Conservation (phyloP, 2,797 vertebrate genomes). For the Oophaga sylvatica region DNA sequence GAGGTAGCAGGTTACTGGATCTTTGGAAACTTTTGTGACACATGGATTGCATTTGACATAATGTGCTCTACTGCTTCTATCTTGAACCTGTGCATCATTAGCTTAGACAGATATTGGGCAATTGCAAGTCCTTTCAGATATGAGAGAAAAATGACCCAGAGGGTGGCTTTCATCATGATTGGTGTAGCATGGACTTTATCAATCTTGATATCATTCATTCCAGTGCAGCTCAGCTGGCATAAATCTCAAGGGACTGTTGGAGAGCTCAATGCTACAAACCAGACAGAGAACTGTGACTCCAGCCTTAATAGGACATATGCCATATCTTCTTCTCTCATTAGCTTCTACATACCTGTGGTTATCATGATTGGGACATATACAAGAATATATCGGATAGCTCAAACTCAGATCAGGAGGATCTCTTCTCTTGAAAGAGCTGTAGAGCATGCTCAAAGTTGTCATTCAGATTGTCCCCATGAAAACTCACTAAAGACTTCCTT, state of each 20-base stretch:
- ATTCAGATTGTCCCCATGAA: conserved; percentile 69
- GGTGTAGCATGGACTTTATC: conserved; percentile 80
- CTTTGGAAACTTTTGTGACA: conserved; percentile 79
- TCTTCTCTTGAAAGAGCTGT: conserved; percentile 75
- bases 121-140: conserved; percentile 79
- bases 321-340: conserved; percentile 80
- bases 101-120: conserved; percentile 83
- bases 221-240: conserved; percentile 83
- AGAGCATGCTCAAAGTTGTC: conserved; percentile 68
- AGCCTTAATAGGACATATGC: conserved; percentile 78
- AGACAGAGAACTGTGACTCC: conserved; percentile 73
- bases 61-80: conserved; percentile 84
- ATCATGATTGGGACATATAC: conserved; percentile 82
- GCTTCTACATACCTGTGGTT: conserved; percentile 83
- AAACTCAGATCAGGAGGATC: conserved; percentile 78
- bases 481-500: conserved; percentile 74
- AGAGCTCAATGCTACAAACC: conserved; percentile 32
- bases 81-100: conserved; percentile 83
- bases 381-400: conserved; percentile 78
- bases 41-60: conserved; percentile 86
- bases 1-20: conserved; percentile 78
- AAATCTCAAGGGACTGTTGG: conserved; percentile 64
- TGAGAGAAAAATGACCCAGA: conserved; percentile 77
- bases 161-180: conserved; percentile 76
- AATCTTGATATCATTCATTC: conserved; percentile 82